phyloP scores from a whole-genome alignment of 1,140 invertebrate genomes.

The Epicauta chinensis region DNA sequence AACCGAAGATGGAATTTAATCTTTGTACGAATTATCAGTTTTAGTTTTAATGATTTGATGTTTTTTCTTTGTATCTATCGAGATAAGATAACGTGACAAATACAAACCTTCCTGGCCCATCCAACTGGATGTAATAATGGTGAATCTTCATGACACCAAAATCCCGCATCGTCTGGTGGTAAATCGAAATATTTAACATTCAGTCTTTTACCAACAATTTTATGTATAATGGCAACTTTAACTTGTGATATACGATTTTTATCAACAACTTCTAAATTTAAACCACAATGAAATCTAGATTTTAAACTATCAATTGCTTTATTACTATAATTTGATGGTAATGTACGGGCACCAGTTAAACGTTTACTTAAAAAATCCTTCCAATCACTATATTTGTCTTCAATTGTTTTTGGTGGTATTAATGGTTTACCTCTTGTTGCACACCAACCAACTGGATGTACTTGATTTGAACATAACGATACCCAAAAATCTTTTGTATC shows the following conservation, averaged over 20 bases:
- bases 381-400: constrained; percentile 92
- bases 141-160: constrained; percentile 95
- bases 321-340: constrained; percentile 85
- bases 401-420: constrained; percentile 85
- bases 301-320: constrained; percentile 79
- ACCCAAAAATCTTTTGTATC: constrained; percentile 91
- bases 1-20: too few species aligned
- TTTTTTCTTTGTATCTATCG: too few species aligned
- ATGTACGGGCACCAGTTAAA: constrained; percentile 81
- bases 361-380: constrained; percentile 88
- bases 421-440: constrained; percentile 89
- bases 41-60: too few species aligned
- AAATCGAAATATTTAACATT: constrained; percentile 87
- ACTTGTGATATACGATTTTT: constrained; percentile 90
- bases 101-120: constrained; percentile 66
- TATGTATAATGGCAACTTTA: constrained; percentile 80
- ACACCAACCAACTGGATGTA: constrained; percentile 96
- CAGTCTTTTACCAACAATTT: constrained; percentile 86
- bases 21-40: too few species aligned
- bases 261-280: constrained; percentile 90
- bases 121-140: constrained; percentile 91
- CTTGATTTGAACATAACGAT: constrained; percentile 84
- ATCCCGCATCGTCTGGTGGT: constrained; percentile 68
- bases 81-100: too few species aligned
- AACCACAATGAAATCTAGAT: constrained; percentile 72